Evolutionary conservation across 2,888 invertebrate genomes (phyloP), one percentile per base, ranked within the genome.

Genomic region (Nebria brevicollis): DNA sequence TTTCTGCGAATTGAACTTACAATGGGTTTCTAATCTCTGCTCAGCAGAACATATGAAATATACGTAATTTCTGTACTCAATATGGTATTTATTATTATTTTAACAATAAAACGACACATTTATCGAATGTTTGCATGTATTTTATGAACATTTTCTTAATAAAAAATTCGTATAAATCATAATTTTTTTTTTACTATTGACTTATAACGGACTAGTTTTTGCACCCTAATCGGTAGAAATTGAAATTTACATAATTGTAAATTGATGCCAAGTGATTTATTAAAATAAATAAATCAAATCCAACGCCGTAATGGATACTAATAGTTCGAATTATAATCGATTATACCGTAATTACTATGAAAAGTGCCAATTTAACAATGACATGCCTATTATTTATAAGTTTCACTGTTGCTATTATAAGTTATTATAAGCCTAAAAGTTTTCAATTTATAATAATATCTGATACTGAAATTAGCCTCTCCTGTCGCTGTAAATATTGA

Each of bases 201-300:
- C 20, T 20, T 20, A 1, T 20, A 20, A 20, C 20, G 20, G 20
- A 20, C 20, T 20, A 20, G 20, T 20, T 20, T 20, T 20, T 54
- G 54, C 11, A 13, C 54, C 54, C 54, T 54, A 11, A 54, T 54
- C 4, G 54, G 13, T 54, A 7, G 8, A 54, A 2, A 11, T 54
- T 11, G 8, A 54, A 54, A 54, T 54, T 8, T 6, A 8, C 13
- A 54, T 54, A 54, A 8, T 54, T 8, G 54, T 8, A 54, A 11
- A 54, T 54, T 54, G 13, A 13, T 54, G 13, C 11, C 54, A 54
- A 54, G 8, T 54, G 54, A 54, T 54, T 54, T 54, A 54, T 54
- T 54, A 54, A 54, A 54, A 54, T 54, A 54, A 54, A 54, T 54
- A 54, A 54, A 54, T 54, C 54, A 54, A 54, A 54, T 54, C 54